A percentile compares a stretch with the other conserved stretches of the same genome.
Conservation (phyloP, 1,140 invertebrate species). For the Megalonaias nervosa region DNA sequence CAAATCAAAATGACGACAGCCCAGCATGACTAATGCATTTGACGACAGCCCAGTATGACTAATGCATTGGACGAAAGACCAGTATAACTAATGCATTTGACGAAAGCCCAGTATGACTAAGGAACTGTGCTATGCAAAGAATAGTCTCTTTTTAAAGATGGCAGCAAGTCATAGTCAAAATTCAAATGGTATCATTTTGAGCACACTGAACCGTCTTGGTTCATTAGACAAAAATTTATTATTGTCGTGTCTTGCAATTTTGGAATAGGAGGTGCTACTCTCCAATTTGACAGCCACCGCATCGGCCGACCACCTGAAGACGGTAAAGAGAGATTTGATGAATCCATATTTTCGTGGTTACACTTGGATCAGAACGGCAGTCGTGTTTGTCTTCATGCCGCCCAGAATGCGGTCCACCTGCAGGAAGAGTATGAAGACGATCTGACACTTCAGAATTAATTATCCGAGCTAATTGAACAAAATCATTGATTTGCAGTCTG, state of each 20-base stretch:
- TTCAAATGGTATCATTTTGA: constrained; percentile 36
- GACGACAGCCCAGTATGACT: constrained; percentile 33
- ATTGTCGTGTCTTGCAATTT: constrained; percentile 40
- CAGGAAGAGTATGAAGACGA: constrained; percentile 49
- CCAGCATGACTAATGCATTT: too few relatives aligned
- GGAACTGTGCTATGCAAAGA: constrained; percentile 28
- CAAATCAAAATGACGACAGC: too few relatives aligned
- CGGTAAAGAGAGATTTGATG: constrained; percentile 28
- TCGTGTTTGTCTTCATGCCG: constrained; percentile 49
- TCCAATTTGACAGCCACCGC: constrained; percentile 44
- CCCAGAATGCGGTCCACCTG: constrained; percentile 56
- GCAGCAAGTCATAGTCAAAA: constrained; percentile 14
- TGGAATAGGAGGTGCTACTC: constrained; percentile 43
- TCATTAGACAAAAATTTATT: constrained; percentile 35
- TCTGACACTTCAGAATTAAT: constrained; percentile 38
- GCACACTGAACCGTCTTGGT: constrained; percentile 39
- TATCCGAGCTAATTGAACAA: constrained; percentile 38
- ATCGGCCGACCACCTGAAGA: constrained; percentile 44
- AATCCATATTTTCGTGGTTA: constrained; percentile 38
- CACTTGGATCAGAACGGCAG: constrained; percentile 51
- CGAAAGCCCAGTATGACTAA: constrained; percentile 34
- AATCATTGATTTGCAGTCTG: constrained; percentile 26
- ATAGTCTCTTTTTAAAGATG: constrained; percentile 35
- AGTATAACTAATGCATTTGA: constrained; percentile 39
- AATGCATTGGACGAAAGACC: constrained; percentile 23